These are phyloP conservation scores for Oncorhynchus nerka DNA, from an alignment of 2,113 vertebrate genomes.

Conservation along the genomic window DNA sequence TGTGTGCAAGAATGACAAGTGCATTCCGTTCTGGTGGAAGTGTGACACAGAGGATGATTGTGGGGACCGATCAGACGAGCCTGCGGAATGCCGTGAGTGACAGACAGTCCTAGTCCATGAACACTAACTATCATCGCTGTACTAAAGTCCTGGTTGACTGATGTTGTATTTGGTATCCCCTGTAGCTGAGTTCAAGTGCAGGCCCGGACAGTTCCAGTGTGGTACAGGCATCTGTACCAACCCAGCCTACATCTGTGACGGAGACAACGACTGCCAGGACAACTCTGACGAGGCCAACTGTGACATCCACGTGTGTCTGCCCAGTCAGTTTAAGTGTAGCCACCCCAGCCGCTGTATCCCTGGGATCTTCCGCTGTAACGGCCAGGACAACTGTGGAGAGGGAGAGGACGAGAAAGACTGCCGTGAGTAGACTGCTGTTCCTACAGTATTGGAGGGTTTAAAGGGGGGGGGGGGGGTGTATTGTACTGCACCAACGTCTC, in stretches of 20 bases:
- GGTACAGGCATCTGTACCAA: conserved; percentile 97
- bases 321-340: conserved; percentile 95
- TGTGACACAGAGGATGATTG: conserved; percentile 98
- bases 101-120: too few relatives aligned
- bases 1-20: conserved; percentile 98
- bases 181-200: conserved; percentile 90
- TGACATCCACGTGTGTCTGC: conserved; percentile 93
- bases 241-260: conserved; percentile 97
- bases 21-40: conserved; percentile 99
- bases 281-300: conserved; percentile 96
- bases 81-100: conserved; percentile 91
- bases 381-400: conserved; percentile 95
- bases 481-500: too few relatives aligned
- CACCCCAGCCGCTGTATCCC: conserved; percentile 95
- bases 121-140: too few relatives aligned
- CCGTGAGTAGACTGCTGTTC: conserved; percentile 76
- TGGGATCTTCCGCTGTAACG: conserved; percentile 95
- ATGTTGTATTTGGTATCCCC: background rate
- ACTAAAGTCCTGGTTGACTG: background rate
- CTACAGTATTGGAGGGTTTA: too few relatives aligned
- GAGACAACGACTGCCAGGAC: conserved; percentile 98
- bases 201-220: conserved; percentile 94
- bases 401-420: conserved; percentile 97
- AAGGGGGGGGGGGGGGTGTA: too few relatives aligned
- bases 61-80: conserved; percentile 93